phyloP scores from a whole-genome alignment of 2,113 vertebrate species.

The Paraplagusia blochii region DNA sequence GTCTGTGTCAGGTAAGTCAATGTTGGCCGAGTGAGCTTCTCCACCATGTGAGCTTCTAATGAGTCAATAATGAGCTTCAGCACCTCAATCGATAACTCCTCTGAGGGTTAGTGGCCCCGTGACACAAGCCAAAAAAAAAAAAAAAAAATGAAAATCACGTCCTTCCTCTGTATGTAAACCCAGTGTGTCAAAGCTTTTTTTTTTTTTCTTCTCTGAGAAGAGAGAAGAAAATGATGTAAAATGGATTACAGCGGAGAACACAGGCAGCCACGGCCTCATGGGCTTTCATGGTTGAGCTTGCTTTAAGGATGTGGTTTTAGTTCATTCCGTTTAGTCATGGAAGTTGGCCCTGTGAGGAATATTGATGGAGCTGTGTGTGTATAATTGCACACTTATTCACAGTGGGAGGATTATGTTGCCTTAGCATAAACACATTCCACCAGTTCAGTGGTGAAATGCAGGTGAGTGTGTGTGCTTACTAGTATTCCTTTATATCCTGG shows the following conservation, averaged over 20 bases:
- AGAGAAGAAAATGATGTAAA: constrained; percentile 1
- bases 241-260: constrained; percentile 7
- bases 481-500: constrained; percentile 31
- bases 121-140: constrained; percentile 31
- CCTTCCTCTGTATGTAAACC: constrained; percentile 3
- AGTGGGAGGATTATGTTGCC: constrained; percentile 3
- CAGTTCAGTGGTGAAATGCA: constrained; percentile 11
- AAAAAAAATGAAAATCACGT: constrained; percentile 22
- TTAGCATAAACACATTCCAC: constrained; percentile 8
- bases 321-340: constrained; percentile 10
- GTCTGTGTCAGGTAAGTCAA: constrained; percentile 2
- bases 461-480: constrained; percentile 1
- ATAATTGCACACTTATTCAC: constrained; percentile 3
- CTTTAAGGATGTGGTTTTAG: constrained; percentile 3
- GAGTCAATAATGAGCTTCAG: constrained; percentile 56
- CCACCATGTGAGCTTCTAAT: constrained; percentile 34
- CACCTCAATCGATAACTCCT: constrained; percentile 44
- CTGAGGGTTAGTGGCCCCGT: constrained; percentile 43
- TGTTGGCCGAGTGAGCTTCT: constrained; percentile 17
- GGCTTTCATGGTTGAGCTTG: constrained; percentile 2
- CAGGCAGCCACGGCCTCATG: background rate
- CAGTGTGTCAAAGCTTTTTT: background rate
- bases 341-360: constrained; percentile 1
- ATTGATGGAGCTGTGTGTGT: background rate
- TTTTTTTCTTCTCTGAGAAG: constrained; percentile 6